phyloP scores from a whole-genome alignment of 2,888 invertebrate genomes.

The Caenorhabditis afra region DNA sequence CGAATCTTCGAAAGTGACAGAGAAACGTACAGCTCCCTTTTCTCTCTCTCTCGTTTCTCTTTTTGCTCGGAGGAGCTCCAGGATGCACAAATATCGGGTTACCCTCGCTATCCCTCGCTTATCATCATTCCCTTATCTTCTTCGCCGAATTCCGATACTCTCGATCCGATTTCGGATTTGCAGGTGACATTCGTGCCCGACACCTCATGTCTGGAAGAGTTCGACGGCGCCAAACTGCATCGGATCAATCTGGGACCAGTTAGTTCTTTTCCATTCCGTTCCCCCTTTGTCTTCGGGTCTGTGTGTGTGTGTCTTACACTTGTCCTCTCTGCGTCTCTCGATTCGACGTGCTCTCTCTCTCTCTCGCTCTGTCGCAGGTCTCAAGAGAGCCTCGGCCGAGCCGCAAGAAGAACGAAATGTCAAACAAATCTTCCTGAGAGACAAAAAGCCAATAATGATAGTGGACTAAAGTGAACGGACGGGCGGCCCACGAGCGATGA shows the following conservation, averaged over 20 bases:
- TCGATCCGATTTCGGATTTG: too few relatives aligned
- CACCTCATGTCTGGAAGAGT: constrained; percentile 65
- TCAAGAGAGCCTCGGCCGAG: constrained; percentile 29
- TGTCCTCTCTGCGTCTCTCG: constrained; percentile 27
- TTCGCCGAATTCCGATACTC: neutral
- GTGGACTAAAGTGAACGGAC: constrained; percentile 19
- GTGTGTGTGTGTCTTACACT: constrained; percentile 41
- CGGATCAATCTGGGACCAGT: constrained; percentile 59
- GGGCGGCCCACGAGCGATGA: neutral
- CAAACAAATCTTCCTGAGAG: constrained; percentile 34
- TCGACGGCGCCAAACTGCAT: constrained; percentile 59
- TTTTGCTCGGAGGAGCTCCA: too few relatives aligned
- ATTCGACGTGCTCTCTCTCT: constrained; percentile 13
- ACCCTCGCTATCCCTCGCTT: constrained; percentile 13
- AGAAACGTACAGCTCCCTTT: constrained; percentile 33
- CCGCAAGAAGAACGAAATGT: constrained; percentile 47
- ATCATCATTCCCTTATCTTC: constrained; percentile 8
- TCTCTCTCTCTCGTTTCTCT: neutral
- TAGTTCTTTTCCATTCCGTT: constrained; percentile 8
- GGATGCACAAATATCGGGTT: constrained; percentile 17
- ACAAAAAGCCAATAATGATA: constrained; percentile 30
- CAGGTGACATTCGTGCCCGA: constrained; percentile 68
- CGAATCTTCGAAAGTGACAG: constrained; percentile 37
- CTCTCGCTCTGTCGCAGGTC: constrained; percentile 38
- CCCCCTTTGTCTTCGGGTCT: neutral